A percentile compares a stretch with the other conserved stretches of the same genome.
Evolutionary conservation across 2,113 vertebrate species (phyloP).

Genomic region (Peucedramus taeniatus): DNA sequence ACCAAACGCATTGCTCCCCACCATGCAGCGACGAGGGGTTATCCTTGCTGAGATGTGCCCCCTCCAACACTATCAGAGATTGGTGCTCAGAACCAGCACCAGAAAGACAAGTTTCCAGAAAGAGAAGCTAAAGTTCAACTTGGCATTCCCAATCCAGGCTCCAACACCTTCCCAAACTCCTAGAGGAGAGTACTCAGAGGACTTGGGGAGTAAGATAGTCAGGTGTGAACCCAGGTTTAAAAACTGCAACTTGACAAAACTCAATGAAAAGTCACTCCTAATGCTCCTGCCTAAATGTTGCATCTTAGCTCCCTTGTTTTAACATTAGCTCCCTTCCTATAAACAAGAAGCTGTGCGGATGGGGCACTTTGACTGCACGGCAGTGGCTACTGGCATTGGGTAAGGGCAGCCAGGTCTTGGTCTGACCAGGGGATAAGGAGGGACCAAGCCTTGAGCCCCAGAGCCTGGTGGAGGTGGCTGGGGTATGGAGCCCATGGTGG

Average conservation of each 20-base stretch:
- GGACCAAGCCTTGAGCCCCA: too few species aligned
- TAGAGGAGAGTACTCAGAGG: not conserved
- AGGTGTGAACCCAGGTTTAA: not conserved
- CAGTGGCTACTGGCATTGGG: not conserved
- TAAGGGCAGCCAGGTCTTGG: too few species aligned
- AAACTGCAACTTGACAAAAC: not conserved
- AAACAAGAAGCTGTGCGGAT: not conserved
- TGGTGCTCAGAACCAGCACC: not conserved
- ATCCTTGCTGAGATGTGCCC: not conserved
- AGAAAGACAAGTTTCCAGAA: not conserved
- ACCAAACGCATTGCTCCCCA: not conserved
- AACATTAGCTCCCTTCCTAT: not conserved
- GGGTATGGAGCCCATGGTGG: accelerated
- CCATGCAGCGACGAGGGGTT: not conserved
- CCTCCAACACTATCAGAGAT: not conserved
- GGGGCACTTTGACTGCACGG: too few species aligned
- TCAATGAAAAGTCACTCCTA: not conserved
- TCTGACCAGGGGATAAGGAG: too few species aligned
- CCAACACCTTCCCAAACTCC: not conserved
- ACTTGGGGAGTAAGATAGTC: not conserved
- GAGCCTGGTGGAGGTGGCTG: not conserved
- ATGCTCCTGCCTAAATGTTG: not conserved
- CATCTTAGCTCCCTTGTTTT: not conserved
- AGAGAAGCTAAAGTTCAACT: not conserved
- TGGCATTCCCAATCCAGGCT: accelerated